Conservation (phyloP, 2,888 invertebrate species). For the Scaptomyza cyrtandrae region DNA sequence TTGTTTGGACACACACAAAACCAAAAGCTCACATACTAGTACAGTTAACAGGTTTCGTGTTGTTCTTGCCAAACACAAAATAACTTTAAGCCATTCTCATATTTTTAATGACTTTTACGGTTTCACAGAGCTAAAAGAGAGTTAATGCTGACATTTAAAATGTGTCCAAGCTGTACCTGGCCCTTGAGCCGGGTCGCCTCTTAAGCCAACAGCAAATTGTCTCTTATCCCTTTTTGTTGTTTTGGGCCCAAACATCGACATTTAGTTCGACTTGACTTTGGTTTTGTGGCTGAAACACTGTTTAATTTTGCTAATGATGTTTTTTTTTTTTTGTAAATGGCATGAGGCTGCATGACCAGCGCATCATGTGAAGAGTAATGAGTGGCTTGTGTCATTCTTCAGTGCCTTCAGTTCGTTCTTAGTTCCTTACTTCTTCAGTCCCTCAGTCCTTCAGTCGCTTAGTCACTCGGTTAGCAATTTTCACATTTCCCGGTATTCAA, state of each 20-base stretch:
- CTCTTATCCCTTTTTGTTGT: background rate
- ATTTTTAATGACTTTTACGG: conserved; percentile 59
- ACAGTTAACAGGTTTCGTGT: conserved; percentile 14
- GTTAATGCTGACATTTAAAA: conserved; percentile 30
- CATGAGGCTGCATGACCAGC: conserved; percentile 66
- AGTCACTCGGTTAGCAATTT: background rate
- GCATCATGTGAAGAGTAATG: conserved; percentile 46
- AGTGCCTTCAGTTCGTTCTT: background rate
- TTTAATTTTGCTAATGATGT: conserved; percentile 65
- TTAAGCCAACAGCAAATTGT: conserved; percentile 21
- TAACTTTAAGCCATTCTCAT: conserved; percentile 37
- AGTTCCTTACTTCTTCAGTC: too few relatives aligned
- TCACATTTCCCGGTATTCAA: background rate
- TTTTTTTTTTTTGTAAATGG: conserved; percentile 47
- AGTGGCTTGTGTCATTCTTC: conserved; percentile 19
- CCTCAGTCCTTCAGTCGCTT: too few relatives aligned
- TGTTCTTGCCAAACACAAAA: conserved; percentile 8
- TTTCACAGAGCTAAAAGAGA: conserved; percentile 18
- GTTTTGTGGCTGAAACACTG: conserved; percentile 16
- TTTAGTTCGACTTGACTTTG: conserved; percentile 6
- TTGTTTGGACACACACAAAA: background rate
- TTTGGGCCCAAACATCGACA: background rate
- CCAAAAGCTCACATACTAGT: background rate
- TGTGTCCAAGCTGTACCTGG: conserved; percentile 34
- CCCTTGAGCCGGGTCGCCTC: conserved; percentile 37